Evolutionary conservation across 2,888 invertebrate genomes (phyloP).

Genomic region (Aporophyla lueneburgensis): DNA sequence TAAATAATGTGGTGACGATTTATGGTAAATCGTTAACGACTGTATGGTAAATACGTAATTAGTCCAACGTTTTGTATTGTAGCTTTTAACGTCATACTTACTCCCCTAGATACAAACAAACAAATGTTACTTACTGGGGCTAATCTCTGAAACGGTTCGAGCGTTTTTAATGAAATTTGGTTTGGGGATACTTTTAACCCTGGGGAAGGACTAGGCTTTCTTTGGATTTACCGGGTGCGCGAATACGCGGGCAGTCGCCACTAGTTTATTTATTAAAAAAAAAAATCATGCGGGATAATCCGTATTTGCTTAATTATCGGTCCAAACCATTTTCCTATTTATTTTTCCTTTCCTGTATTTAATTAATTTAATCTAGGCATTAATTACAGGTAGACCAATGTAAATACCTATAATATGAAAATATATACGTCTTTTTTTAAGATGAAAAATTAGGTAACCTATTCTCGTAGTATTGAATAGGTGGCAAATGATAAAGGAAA

Average conservation of each 20-base stretch:
- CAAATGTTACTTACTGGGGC: too few relatives aligned
- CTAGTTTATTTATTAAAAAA: not conserved
- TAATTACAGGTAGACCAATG: not conserved
- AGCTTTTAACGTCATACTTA: not conserved
- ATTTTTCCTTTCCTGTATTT: not conserved
- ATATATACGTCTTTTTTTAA: not conserved
- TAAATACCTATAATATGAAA: not conserved
- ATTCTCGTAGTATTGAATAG: not conserved
- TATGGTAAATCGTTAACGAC: slow-evolving; percentile 14
- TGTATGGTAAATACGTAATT: not conserved
- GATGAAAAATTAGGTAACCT: not conserved
- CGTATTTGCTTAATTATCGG: not conserved
- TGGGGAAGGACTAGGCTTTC: too few relatives aligned
- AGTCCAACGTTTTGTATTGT: not conserved
- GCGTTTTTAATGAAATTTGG: too few relatives aligned
- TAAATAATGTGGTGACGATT: slow-evolving; percentile 23
- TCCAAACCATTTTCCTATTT: not conserved
- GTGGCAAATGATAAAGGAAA: not conserved
- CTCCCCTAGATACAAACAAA: too few relatives aligned
- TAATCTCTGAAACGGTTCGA: too few relatives aligned
- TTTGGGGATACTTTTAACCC: too few relatives aligned
- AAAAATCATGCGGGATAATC: not conserved
- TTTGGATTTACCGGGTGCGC: too few relatives aligned
- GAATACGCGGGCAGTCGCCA: too few relatives aligned
- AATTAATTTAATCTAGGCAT: not conserved